Percentiles rank a stretch among this genome's conserved stretches.
phyloP scores from a whole-genome alignment of 53 echinoderm and acorn worm species.

The Astropecten irregularis region DNA sequence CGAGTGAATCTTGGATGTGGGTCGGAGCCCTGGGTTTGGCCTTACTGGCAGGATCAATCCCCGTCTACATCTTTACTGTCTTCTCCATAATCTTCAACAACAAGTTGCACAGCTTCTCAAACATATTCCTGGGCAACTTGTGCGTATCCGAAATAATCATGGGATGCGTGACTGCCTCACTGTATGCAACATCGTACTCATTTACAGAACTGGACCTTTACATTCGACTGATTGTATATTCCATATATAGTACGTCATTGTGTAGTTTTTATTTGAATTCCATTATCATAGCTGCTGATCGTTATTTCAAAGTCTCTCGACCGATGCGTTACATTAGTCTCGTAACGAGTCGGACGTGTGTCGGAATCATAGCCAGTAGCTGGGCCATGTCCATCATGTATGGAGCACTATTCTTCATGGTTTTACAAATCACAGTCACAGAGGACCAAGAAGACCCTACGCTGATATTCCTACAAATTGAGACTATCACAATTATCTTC shows the following conservation, averaged over 20 bases:
- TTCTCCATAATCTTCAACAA: neutral
- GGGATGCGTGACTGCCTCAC: too few species aligned
- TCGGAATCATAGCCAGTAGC: neutral
- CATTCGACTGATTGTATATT: neutral
- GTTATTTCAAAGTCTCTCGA: slow-evolving; percentile 24
- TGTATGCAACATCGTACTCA: too few species aligned
- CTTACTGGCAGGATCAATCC: too few species aligned
- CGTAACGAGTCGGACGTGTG: neutral
- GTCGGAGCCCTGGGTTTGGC: too few species aligned
- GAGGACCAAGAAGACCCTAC: neutral
- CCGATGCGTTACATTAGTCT: slow-evolving; percentile 14
- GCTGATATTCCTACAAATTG: neutral
- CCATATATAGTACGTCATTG: neutral
- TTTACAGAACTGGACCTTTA: neutral
- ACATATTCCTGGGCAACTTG: slow-evolving; percentile 3
- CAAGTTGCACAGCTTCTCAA: slow-evolving; percentile 3
- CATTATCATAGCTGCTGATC: neutral
- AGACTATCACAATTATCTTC: neutral
- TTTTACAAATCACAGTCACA: neutral
- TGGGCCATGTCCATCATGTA: neutral
- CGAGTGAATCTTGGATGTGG: too few species aligned
- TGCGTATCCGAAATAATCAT: neutral
- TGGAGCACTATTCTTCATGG: neutral
- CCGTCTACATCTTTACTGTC: slow-evolving; percentile 7
- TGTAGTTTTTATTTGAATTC: neutral